phyloP scores from a whole-genome alignment of 2,797 vertebrate species.

The Falco naumanni region DNA sequence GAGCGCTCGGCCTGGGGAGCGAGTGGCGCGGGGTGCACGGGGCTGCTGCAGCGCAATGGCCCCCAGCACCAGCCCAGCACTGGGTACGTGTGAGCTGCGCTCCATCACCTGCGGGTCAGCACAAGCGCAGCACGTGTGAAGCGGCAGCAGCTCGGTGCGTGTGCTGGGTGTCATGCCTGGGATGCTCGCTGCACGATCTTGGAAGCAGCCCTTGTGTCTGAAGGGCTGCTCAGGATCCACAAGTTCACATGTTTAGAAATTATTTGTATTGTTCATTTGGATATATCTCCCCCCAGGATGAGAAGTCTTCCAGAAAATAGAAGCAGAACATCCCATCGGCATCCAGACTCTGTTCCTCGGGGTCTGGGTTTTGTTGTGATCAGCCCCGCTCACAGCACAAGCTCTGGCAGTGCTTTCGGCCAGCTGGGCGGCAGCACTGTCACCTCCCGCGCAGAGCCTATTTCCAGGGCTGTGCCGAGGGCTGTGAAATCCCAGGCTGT shows the following conservation, averaged over 20 bases:
- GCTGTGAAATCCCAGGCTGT: neutral
- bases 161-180: fast-evolving
- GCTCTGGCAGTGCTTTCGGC: neutral
- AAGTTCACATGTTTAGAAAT: neutral
- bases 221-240: neutral
- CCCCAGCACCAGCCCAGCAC: neutral
- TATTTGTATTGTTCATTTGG: fast-evolving
- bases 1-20: neutral
- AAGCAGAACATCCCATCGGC: neutral
- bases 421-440: neutral
- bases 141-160: neutral
- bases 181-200: fast-evolving
- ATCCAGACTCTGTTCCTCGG: fast-evolving
- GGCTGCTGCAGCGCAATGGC: fast-evolving
- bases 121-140: fast-evolving
- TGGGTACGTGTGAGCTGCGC: fast-evolving
- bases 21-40: fast-evolving
- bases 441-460: conserved; percentile 29
- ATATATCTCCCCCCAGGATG: neutral
- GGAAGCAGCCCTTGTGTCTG: neutral
- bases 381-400: neutral
- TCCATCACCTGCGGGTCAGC: fast-evolving
- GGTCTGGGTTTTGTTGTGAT: fast-evolving
- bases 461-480: neutral
- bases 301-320: neutral